phyloP scores from a whole-genome alignment of 2,888 invertebrate genomes.

The Myathropa florea region DNA sequence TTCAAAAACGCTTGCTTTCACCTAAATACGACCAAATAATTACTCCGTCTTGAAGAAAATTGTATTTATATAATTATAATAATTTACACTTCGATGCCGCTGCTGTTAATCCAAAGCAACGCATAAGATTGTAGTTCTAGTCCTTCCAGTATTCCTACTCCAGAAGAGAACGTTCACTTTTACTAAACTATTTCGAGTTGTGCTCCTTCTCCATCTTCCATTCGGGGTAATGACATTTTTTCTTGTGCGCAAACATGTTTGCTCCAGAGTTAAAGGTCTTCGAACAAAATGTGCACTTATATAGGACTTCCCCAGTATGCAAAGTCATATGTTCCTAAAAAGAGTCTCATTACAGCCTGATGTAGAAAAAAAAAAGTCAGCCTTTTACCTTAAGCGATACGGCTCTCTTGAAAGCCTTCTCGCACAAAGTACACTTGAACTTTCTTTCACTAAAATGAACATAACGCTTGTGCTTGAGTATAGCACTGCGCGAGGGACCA shows the following conservation, averaged over 20 bases:
- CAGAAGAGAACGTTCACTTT: too few relatives aligned
- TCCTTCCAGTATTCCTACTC: too few relatives aligned
- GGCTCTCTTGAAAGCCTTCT: slow-evolving; percentile 72
- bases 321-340: slow-evolving; percentile 72
- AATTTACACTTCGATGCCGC: too few relatives aligned
- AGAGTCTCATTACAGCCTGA: neutral
- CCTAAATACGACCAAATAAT: too few relatives aligned
- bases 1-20: too few relatives aligned
- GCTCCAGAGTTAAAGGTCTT: slow-evolving; percentile 73
- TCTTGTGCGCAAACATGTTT: slow-evolving; percentile 73
- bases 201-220: slow-evolving; percentile 69
- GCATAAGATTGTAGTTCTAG: too few relatives aligned
- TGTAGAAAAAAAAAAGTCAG: too few relatives aligned
- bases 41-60: too few relatives aligned
- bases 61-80: too few relatives aligned
- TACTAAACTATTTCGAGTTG: slow-evolving; percentile 25
- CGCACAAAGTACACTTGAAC: slow-evolving; percentile 71
- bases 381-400: slow-evolving; percentile 67
- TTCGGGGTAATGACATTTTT: slow-evolving; percentile 71
- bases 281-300: slow-evolving; percentile 72
- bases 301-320: slow-evolving; percentile 73
- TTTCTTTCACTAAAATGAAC: slow-evolving; percentile 72
- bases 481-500: slow-evolving; percentile 72
- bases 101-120: too few relatives aligned
- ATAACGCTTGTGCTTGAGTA: slow-evolving; percentile 73